Evolutionary conservation across 2,113 vertebrate genomes (phyloP).

Genomic region (Rhinoderma darwinii): DNA sequence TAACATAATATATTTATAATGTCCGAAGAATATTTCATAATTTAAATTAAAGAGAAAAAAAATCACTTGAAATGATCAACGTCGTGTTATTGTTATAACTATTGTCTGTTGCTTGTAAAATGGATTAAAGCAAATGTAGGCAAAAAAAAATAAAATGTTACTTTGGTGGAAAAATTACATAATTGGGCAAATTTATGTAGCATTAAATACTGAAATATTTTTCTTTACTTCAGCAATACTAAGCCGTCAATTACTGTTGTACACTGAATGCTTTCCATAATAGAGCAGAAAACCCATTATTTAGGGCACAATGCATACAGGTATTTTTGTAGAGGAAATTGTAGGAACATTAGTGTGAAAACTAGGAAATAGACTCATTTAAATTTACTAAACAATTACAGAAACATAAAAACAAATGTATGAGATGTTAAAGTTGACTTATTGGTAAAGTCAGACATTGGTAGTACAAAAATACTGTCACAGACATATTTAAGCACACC

Average conservation of each 20-base stretch:
- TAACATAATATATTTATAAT: not conserved
- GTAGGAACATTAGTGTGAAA: not conserved
- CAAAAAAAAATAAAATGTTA: not conserved
- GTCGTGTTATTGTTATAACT: not conserved
- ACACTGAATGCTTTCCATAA: not conserved
- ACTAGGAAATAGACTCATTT: not conserved
- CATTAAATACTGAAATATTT: not conserved
- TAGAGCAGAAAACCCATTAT: slow-evolving; percentile 16
- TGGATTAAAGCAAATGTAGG: not conserved
- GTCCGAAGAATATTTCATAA: not conserved
- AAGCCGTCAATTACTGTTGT: not conserved
- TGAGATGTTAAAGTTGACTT: not conserved
- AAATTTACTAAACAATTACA: not conserved
- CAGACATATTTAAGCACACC: too few relatives aligned
- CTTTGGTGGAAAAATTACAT: not conserved
- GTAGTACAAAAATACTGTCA: too few relatives aligned
- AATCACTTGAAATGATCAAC: not conserved
- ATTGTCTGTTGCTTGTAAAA: not conserved
- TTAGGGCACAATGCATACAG: not conserved
- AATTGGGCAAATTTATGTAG: not conserved
- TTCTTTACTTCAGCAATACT: not conserved
- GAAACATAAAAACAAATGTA: not conserved
- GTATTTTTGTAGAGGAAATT: not conserved
- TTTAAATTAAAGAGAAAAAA: too few relatives aligned
- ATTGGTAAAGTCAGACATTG: too few relatives aligned